Evolutionary conservation across 2,888 invertebrate species (phyloP), one percentile per base, ranked within the genome.

Genomic region (Apamea monoglypha): DNA sequence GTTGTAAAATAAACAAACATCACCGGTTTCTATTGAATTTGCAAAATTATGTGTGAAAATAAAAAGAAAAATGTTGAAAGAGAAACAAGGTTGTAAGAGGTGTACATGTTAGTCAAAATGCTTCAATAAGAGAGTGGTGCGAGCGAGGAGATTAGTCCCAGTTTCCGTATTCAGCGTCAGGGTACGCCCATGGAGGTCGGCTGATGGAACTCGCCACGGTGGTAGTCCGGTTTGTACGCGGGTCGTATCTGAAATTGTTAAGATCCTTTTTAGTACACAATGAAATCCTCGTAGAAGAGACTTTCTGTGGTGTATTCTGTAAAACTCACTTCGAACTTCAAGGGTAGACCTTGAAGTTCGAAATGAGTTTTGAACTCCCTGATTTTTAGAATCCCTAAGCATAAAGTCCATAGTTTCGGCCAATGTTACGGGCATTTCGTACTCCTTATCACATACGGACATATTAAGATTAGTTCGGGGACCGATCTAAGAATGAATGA

Each of bases 181-280:
- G 95, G 83, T 95, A 93, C 25, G 96, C 97, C 97, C 97, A 97
- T 18, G 96, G 96, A 0, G 96, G 97, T 50, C 97, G 96, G 91
- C 94, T 91, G 8, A 95, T 95, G 63, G 93, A 67, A 14, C 80
- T 84, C 1, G 84, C 53, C 36, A 70, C 59, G 1, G 59, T 81
- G 4, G 61, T 32, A 0, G 84, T 84, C n/a, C 53, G 94, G 89
- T 97, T 95, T 4, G 96, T 97, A 40, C 89, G 92, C 7, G 94
- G 89, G 85, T 97, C 92, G 88, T 92, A 97, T 32, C 97, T 97
- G 93, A 16, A 95, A 95, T 78, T 8, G 8, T 63, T 14, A 70
- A 53, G 4, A 5, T 14, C 0, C 2, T 4, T 73, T 61, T 82
- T 76, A 74, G 74, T 80, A 59, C 4, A 66, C 1, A 36, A 53